A percentile compares a stretch with the other conserved stretches of the same genome.
Evolutionary conservation across 1,140 invertebrate genomes (phyloP).

Genomic region (Teleogryllus occipitalis): DNA sequence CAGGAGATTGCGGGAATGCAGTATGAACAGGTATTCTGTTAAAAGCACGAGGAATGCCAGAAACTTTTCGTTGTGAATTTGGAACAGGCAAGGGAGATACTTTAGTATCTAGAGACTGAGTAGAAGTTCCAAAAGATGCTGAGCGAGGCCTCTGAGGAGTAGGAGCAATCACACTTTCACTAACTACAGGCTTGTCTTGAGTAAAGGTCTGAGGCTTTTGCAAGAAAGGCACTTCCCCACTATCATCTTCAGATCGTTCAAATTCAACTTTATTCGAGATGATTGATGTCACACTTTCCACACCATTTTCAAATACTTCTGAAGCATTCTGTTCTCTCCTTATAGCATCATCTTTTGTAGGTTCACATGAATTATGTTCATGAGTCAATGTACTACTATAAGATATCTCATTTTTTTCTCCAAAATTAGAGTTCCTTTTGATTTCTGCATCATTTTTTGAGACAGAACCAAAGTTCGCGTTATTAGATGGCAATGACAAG

Average conservation of each 20-base stretch:
- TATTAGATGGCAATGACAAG: background rate
- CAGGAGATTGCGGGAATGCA: too few relatives aligned
- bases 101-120: too few relatives aligned
- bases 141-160: slow-evolving; percentile 20
- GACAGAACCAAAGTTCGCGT: background rate
- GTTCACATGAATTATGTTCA: too few relatives aligned
- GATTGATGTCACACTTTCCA: background rate
- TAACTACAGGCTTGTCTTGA: slow-evolving; percentile 23
- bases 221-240: background rate
- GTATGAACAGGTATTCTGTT: too few relatives aligned
- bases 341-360: background rate
- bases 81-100: too few relatives aligned
- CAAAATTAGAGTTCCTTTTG: too few relatives aligned
- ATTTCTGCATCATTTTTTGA: background rate
- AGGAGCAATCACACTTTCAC: slow-evolving; percentile 20
- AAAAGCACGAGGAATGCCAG: too few relatives aligned
- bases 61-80: too few relatives aligned
- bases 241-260: background rate
- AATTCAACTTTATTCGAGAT: background rate
- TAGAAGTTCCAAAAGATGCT: background rate
- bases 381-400: background rate
- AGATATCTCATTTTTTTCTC: background rate
- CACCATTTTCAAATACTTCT: background rate
- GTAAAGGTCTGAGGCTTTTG: slow-evolving; percentile 22
- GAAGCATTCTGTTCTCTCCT: background rate